phyloP scores from a whole-genome alignment of 2,888 invertebrate species.

The Drosophila diplacantha region DNA sequence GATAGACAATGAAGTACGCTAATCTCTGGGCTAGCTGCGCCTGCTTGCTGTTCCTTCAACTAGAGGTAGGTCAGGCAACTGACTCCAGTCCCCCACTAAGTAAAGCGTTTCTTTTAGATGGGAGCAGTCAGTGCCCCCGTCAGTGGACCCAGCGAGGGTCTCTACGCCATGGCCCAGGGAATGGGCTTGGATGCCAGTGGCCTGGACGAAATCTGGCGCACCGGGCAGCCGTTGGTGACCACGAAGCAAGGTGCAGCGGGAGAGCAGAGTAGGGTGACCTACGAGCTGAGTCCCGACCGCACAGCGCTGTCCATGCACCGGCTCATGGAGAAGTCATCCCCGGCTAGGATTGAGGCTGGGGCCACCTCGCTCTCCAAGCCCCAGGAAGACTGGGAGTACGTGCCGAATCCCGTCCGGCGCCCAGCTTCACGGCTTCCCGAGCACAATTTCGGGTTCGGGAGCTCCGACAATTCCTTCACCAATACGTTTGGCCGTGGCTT shows the following conservation, averaged over 20 bases:
- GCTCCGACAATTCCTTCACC: too few species aligned
- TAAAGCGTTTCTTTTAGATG: slow-evolving; percentile 19
- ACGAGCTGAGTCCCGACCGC: slow-evolving; percentile 53
- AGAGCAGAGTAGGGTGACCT: slow-evolving; percentile 50
- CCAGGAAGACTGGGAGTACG: slow-evolving; percentile 53
- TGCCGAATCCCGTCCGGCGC: slow-evolving; percentile 16
- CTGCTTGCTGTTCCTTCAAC: slow-evolving; percentile 35
- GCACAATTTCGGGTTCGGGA: too few species aligned
- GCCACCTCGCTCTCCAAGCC: slow-evolving; percentile 20
- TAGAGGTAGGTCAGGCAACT: slow-evolving; percentile 50
- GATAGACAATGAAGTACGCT: slow-evolving; percentile 9
- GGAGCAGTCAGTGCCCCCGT: slow-evolving; percentile 10
- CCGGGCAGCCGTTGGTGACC: slow-evolving; percentile 58
- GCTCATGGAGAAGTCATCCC: slow-evolving; percentile 1
- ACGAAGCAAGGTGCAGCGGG: slow-evolving; percentile 48
- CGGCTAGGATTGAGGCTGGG: slow-evolving; percentile 4
- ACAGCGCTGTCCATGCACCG: slow-evolving; percentile 28
- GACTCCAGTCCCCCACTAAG: background rate
- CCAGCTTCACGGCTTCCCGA: background rate
- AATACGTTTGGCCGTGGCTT: slow-evolving; percentile 15
- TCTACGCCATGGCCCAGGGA: slow-evolving; percentile 43
- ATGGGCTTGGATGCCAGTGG: slow-evolving; percentile 55
- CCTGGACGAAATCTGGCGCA: slow-evolving; percentile 58
- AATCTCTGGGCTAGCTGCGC: slow-evolving; percentile 15
- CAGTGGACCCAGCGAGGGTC: slow-evolving; percentile 29